Evolutionary conservation across 2,113 vertebrate species (phyloP), one percentile per base, ranked within the genome.

Genomic region (human): DNA sequence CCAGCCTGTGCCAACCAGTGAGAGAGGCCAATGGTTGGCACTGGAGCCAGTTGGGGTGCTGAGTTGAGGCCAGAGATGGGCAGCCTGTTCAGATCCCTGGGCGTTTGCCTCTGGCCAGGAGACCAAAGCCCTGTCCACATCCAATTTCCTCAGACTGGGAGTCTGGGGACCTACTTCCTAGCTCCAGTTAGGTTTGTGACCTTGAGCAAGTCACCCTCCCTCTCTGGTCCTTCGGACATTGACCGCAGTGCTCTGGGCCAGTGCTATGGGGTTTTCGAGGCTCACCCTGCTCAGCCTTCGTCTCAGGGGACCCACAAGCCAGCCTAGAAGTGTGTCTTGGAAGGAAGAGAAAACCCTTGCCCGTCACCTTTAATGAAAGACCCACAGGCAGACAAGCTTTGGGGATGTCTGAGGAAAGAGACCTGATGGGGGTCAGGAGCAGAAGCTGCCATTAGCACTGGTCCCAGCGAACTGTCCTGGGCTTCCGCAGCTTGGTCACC

Each of bases 401-500:
- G 35, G 59, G 73, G 50, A 1, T 11, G 12, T 50, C 18, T 45
- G 66, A 68, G 70, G 68, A 55, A 75, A 75, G 50, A 30, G 16
- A 35, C 52, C 35, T 6, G 14, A 12, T 6, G 22, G 7, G 10
- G 22, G 18, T 82, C 73, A 48, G 55, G 52, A 81, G n/a, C 87
- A 86, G 75, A 93, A 48, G 40, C 78, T 43, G 43, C 72, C 1
- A 0, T 25, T 93, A 38, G 6, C 50, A 6, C 35, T 2, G 23
- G 79, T 76, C 87, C 80, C 61, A 22, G 73, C 0, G 2, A 23
- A 35, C 93, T 85, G 61, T 89, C 94, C 94, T 48, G 22, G 89
- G 83, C 82, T 85, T 73, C 11, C 8, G 50, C 14, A 89, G 94
- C 83, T 52, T 94, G 96, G 50, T 61, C 95, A 96, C 92, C 96